Conservation (phyloP, 2,888 invertebrate species). For the Conops quadrifasciatus region DNA sequence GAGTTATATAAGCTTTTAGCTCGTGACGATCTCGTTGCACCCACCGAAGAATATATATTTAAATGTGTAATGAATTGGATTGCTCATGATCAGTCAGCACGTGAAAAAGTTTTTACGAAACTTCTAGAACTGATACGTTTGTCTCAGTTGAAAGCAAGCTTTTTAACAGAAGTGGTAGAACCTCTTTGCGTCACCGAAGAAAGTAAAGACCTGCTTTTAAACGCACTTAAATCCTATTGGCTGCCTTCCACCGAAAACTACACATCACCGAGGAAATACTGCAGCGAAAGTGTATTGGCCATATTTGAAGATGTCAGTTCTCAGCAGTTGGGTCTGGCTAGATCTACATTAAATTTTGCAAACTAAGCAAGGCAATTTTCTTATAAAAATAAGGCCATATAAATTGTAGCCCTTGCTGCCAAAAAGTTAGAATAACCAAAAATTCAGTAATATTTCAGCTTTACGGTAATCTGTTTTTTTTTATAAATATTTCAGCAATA, state of each 20-base stretch:
- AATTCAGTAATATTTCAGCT: too few species aligned
- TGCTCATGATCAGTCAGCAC: neutral
- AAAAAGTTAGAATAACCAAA: too few species aligned
- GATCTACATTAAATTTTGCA: too few species aligned
- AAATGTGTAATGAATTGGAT: neutral
- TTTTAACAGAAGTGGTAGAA: neutral
- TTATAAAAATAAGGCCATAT: too few species aligned
- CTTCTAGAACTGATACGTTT: neutral
- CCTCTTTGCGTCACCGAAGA: neutral
- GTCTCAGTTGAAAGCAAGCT: neutral
- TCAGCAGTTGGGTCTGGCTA: too few species aligned
- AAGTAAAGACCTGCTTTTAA: neutral
- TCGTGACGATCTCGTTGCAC: neutral
- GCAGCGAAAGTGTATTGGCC: neutral
- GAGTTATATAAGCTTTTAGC: neutral
- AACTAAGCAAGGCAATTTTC: neutral
- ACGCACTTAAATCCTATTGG: neutral
- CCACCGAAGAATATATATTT: neutral
- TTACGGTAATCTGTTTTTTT: too few species aligned
- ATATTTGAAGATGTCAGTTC: neutral
- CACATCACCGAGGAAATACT: neutral
- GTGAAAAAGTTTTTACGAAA: neutral
- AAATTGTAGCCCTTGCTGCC: too few species aligned
- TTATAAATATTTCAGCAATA: too few species aligned
- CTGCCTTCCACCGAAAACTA: neutral